phyloP scores from a whole-genome alignment of 2,888 invertebrate genomes.

The Boloria euphrosyne region DNA sequence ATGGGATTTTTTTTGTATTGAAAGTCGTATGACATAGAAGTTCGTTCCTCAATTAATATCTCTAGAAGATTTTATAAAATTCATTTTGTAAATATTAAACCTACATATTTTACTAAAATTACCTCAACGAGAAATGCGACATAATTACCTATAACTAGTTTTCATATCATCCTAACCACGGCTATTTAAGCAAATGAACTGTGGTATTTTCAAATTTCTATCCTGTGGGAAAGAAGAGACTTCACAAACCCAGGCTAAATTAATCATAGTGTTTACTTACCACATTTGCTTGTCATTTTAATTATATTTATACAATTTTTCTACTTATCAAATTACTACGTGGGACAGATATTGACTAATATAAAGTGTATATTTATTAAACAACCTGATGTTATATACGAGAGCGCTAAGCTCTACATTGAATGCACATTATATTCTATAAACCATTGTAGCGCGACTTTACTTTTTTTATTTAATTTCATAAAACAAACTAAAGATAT shows the following conservation, averaged over 20 bases:
- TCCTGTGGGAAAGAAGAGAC: conserved; percentile 58
- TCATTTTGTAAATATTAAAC: too few species aligned
- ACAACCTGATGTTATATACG: too few species aligned
- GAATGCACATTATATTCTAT: too few species aligned
- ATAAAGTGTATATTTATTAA: too few species aligned
- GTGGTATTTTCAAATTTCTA: conserved; percentile 63
- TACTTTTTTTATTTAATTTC: neutral
- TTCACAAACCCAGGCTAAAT: conserved; percentile 4
- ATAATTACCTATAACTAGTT: conserved; percentile 27
- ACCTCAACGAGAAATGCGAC: neutral
- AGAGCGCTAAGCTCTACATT: too few species aligned
- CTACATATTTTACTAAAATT: neutral
- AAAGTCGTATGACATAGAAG: too few species aligned
- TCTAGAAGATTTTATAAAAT: too few species aligned
- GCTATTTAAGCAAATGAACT: conserved; percentile 34
- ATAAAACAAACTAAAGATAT: neutral
- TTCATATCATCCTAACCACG: conserved; percentile 16
- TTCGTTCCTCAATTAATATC: too few species aligned
- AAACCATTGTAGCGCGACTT: neutral
- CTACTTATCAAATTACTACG: too few species aligned
- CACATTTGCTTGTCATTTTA: neutral
- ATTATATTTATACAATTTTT: neutral
- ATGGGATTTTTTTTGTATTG: too few species aligned
- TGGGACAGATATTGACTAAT: too few species aligned
- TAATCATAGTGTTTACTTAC: conserved; percentile 8